Conservation (phyloP, 2,888 invertebrate species). For the Parelbella ahira region DNA sequence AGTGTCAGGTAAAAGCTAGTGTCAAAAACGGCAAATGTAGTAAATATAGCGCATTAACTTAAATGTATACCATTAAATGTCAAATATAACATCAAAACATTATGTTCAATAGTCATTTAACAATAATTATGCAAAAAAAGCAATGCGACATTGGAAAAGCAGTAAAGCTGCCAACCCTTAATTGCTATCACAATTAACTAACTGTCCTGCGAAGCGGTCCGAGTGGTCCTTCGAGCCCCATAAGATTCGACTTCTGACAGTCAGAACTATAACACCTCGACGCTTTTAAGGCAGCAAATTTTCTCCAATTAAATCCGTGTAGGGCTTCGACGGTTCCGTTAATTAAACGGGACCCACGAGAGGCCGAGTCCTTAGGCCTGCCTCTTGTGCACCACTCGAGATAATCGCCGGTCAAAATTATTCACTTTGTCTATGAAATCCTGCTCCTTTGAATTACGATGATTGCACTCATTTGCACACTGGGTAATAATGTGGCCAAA, state of each 20-base stretch:
- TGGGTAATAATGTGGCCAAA: too few species aligned
- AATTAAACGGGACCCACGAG: slow-evolving; percentile 57
- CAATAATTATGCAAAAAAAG: too few species aligned
- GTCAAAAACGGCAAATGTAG: too few species aligned
- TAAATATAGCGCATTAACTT: too few species aligned
- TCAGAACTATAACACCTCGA: slow-evolving; percentile 27
- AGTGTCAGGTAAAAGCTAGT: too few species aligned
- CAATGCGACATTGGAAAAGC: background rate
- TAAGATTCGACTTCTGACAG: slow-evolving; percentile 21
- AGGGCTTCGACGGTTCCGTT: slow-evolving; percentile 49
- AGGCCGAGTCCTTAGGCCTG: slow-evolving; percentile 35
- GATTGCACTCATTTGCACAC: too few species aligned
- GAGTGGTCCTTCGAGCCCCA: slow-evolving; percentile 20
- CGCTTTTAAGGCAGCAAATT: slow-evolving; percentile 38
- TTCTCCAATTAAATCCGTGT: slow-evolving; percentile 49
- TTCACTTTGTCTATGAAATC: slow-evolving; percentile 47
- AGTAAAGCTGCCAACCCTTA: slow-evolving; percentile 5
- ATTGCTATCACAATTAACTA: slow-evolving; percentile 18
- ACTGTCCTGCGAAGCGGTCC: slow-evolving; percentile 2
- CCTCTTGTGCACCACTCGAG: slow-evolving; percentile 48
- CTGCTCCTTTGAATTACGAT: slow-evolving; percentile 12
- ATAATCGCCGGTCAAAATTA: slow-evolving; percentile 68
- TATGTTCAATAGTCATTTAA: too few species aligned
- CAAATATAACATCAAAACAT: background rate
- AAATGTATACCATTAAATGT: too few species aligned